Conservation (phyloP, 2,797 vertebrate genomes). For the Buphagus erythrorhynchus region DNA sequence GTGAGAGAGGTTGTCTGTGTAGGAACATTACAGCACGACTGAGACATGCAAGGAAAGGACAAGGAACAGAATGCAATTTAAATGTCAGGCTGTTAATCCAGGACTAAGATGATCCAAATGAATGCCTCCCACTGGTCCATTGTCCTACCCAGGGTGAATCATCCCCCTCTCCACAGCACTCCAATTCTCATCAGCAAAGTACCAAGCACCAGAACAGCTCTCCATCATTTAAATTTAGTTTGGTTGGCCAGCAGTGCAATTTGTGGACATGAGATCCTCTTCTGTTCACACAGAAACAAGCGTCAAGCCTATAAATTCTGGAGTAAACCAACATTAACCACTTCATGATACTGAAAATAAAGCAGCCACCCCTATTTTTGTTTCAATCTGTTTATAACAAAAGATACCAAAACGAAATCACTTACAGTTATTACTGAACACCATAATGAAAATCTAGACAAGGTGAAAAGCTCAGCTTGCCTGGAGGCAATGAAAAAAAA, state of each 20-base stretch:
- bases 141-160: not conserved
- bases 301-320: not conserved
- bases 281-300: not conserved
- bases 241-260: not conserved
- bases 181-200: not conserved
- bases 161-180: not conserved
- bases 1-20: not conserved
- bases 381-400: not conserved
- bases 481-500: not conserved
- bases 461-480: not conserved
- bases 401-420: not conserved
- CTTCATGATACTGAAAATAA: not conserved
- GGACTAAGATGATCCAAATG: not conserved
- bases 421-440: not conserved
- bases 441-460: not conserved
- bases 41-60: not conserved
- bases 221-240: not conserved
- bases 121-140: not conserved
- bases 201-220: not conserved
- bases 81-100: not conserved
- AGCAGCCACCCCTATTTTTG: not conserved
- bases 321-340: not conserved
- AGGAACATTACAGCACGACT: not conserved
- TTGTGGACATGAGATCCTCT: not conserved
- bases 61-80: not conserved